These are phyloP conservation scores for Gopherus evgoodei DNA, from an alignment of 2,113 vertebrate genomes.

Conservation along the genomic window DNA sequence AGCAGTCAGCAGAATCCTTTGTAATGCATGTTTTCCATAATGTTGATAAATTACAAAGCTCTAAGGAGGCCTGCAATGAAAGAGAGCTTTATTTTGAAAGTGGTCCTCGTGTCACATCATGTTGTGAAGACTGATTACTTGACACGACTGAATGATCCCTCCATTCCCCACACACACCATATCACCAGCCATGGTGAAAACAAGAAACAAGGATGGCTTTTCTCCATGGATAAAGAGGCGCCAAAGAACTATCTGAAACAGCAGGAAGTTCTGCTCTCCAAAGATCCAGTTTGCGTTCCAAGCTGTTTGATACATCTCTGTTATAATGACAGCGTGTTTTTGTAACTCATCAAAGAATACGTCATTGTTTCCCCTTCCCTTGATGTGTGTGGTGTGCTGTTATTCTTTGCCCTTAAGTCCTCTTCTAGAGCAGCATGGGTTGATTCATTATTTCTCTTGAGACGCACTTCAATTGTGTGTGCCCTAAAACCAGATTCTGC, in stretches of 20 bases:
- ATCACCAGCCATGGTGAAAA: neutral
- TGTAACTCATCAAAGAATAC: neutral
- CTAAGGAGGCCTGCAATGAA: neutral
- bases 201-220: neutral
- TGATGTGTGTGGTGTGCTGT: neutral
- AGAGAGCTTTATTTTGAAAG: neutral
- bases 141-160: neutral
- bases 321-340: neutral
- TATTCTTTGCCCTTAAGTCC: conserved; percentile 1
- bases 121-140: neutral
- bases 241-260: neutral
- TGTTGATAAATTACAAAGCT: neutral
- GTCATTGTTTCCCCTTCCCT: conserved; percentile 19
- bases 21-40: neutral
- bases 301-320: neutral
- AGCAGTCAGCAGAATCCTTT: neutral
- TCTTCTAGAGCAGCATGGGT: neutral
- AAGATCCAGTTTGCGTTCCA: neutral
- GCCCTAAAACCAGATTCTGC: neutral
- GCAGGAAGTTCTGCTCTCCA: neutral
- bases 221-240: neutral
- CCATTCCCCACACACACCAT: neutral
- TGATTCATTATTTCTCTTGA: neutral
- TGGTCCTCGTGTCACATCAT: neutral
- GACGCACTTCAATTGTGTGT: neutral